Percentiles rank a stretch among this genome's conserved stretches.
Conservation (phyloP, 37 sponge, comb jelly and placozoan genomes). For the Eunapius fragilis region DNA sequence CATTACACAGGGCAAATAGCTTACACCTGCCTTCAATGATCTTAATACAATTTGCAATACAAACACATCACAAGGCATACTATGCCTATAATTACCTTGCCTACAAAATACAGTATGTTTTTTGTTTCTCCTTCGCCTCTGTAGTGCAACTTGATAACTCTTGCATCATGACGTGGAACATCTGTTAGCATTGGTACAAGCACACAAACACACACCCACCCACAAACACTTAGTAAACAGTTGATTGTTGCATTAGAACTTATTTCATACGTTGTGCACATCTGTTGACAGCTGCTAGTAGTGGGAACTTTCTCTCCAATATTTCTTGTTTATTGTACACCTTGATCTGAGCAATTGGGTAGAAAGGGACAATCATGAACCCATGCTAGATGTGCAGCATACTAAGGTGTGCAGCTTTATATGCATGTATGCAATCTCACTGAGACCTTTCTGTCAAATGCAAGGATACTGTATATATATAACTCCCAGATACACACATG, state of each 20-base stretch:
- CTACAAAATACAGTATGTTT: background rate
- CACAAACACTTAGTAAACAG: no score
- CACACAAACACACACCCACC: no score
- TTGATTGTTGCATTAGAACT: no score
- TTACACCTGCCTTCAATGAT: no score
- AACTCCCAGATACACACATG: background rate
- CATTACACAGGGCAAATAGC: no score
- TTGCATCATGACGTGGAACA: background rate
- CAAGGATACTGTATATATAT: background rate
- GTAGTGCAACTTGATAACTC: background rate
- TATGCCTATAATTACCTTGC: background rate
- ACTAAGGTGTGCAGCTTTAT: no score
- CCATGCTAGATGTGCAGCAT: no score
- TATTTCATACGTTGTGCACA: slow-evolving; percentile 42
- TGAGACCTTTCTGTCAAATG: no score
- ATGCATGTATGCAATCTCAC: no score
- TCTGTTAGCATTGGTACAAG: slow-evolving; percentile 5
- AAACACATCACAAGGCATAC: no score
- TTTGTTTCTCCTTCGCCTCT: background rate
- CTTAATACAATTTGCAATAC: no score
- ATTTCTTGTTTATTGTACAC: slow-evolving; percentile 31
- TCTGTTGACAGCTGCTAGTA: slow-evolving; percentile 61
- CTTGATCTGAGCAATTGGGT: slow-evolving; percentile 19
- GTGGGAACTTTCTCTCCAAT: slow-evolving; percentile 36
- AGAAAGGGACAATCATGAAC: background rate